phyloP scores from a whole-genome alignment of 2,797 vertebrate genomes.

The Dallia pectoralis region DNA sequence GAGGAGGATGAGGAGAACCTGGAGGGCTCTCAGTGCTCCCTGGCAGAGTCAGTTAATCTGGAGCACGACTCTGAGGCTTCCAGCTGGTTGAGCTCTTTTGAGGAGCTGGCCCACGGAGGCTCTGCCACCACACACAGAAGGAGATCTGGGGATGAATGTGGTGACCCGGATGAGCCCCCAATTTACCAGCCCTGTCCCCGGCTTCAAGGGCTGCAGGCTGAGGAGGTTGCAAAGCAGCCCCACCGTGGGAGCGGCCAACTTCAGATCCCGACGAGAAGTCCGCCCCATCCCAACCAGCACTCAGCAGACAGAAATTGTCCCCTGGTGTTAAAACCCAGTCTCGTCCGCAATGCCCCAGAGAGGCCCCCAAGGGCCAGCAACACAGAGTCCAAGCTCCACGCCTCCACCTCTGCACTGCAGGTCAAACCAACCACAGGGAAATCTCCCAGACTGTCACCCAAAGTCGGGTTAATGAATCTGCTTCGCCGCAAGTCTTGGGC shows the following conservation, averaged over 20 bases:
- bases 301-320: slow-evolving; percentile 37
- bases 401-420: slow-evolving; percentile 71
- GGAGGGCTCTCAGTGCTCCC: slow-evolving; percentile 66
- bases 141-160: slow-evolving; percentile 42
- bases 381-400: slow-evolving; percentile 75
- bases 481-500: slow-evolving; percentile 77
- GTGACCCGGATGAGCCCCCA: slow-evolving; percentile 52
- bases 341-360: slow-evolving; percentile 62
- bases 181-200: slow-evolving; percentile 52
- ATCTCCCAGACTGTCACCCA: slow-evolving; percentile 70
- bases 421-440: slow-evolving; percentile 54
- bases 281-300: slow-evolving; percentile 66
- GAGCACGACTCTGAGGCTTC: slow-evolving; percentile 70
- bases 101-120: slow-evolving; percentile 55
- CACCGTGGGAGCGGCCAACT: slow-evolving; percentile 47
- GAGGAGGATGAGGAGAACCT: slow-evolving; percentile 41
- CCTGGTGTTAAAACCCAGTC: slow-evolving; percentile 42
- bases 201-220: slow-evolving; percentile 46
- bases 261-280: slow-evolving; percentile 62
- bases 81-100: slow-evolving; percentile 62
- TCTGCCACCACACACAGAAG: slow-evolving; percentile 42
- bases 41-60: slow-evolving; percentile 60
- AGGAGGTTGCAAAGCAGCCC: slow-evolving; percentile 48
- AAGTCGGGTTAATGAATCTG: slow-evolving; percentile 71
- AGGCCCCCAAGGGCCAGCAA: slow-evolving; percentile 65